Percentiles rank a stretch among this genome's conserved stretches.
These are phyloP conservation scores for Pardosa pseudoannulata DNA, from an alignment of 2,888 invertebrate genomes.

Conservation along the genomic window DNA sequence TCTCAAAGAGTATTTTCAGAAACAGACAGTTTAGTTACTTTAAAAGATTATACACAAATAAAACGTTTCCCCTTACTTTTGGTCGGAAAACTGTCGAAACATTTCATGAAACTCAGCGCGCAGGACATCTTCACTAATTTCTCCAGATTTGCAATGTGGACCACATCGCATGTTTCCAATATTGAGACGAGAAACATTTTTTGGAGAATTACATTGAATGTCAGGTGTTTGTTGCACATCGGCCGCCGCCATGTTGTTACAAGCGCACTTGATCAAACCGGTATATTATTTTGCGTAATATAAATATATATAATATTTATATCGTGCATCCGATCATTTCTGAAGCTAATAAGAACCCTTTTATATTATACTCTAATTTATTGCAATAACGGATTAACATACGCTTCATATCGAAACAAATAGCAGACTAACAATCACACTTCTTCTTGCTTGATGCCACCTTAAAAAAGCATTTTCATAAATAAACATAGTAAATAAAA, in stretches of 20 bases:
- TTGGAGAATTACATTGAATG: slow-evolving; percentile 33
- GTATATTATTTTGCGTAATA: slow-evolving; percentile 2
- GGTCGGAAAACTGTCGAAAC: slow-evolving; percentile 66
- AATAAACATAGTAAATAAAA: no score
- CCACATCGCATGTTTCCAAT: slow-evolving; percentile 67
- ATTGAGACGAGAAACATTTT: slow-evolving; percentile 34
- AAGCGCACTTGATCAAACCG: slow-evolving; percentile 33
- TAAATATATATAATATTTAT: background rate
- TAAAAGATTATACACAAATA: no score
- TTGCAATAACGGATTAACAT: background rate
- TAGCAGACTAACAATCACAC: slow-evolving; percentile 27
- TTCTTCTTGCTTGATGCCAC: slow-evolving; percentile 12
- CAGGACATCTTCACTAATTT: slow-evolving; percentile 68
- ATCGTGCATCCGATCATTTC: background rate
- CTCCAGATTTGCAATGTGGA: slow-evolving; percentile 68
- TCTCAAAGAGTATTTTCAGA: no score
- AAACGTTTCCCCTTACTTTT: slow-evolving; percentile 53
- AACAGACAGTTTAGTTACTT: no score
- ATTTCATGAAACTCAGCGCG: slow-evolving; percentile 72
- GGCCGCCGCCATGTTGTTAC: slow-evolving; percentile 58
- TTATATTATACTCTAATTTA: no score
- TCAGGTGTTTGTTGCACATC: slow-evolving; percentile 64
- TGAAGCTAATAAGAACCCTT: background rate
- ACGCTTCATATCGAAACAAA: slow-evolving; percentile 35
- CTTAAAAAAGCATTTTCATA: no score